Percentiles rank a stretch among this genome's conserved stretches.
phyloP scores from a whole-genome alignment of 2,797 vertebrate species.

The Eulemur mongoz region DNA sequence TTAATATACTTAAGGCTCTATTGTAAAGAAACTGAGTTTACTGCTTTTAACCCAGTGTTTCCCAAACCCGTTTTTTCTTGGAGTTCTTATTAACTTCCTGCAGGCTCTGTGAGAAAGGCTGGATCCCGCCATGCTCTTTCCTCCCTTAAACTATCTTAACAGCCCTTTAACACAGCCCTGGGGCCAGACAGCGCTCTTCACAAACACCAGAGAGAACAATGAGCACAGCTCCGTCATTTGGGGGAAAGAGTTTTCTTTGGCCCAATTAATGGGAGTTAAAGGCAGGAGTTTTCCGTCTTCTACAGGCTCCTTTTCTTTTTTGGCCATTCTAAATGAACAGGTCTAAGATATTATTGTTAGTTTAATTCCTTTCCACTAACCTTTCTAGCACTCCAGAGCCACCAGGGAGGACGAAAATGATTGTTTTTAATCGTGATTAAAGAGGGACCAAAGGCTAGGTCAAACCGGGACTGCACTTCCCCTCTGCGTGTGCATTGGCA shows the following conservation, averaged over 20 bases:
- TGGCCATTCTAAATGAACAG: not conserved
- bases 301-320: not conserved
- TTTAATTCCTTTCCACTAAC: conserved; percentile 33
- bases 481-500: not conserved
- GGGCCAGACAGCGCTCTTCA: not conserved
- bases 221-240: not conserved
- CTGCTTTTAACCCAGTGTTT: not conserved
- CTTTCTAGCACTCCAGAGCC: not conserved
- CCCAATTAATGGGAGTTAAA: conserved; percentile 2
- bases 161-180: not conserved
- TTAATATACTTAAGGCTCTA: not conserved
- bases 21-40: not conserved
- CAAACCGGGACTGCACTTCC: not conserved
- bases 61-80: not conserved
- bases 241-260: not conserved
- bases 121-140: not conserved
- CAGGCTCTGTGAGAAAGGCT: not conserved
- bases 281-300: not conserved
- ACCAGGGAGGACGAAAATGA: not conserved
- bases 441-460: not conserved
- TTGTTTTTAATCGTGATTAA: not conserved
- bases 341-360: not conserved
- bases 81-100: not conserved
- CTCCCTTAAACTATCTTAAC: not conserved
- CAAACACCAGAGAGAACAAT: not conserved